phyloP scores from a whole-genome alignment of 2,888 invertebrate genomes.

The Sepiola atlantica region DNA sequence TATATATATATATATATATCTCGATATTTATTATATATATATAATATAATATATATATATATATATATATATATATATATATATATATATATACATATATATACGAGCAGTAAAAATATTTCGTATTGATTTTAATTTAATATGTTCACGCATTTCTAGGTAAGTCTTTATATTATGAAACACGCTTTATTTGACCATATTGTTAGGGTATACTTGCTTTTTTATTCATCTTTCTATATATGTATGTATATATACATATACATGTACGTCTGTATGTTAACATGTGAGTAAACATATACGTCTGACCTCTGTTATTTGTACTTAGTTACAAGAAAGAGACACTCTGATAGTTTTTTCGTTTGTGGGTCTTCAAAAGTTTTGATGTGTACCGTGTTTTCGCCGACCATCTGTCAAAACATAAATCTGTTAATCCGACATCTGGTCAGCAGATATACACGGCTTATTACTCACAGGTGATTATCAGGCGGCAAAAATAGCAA shows the following conservation, averaged over 20 bases:
- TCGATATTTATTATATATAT: no score
- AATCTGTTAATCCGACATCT: constrained; percentile 6
- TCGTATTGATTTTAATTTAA: no score
- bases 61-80: no score
- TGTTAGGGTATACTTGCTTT: no score
- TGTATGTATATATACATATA: no score
- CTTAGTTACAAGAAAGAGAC: background rate
- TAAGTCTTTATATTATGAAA: no score
- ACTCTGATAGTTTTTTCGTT: background rate
- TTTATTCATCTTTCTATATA: background rate
- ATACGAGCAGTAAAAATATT: no score
- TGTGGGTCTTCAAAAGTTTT: background rate
- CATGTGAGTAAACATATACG: background rate
- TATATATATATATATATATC: no score
- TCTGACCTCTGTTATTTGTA: background rate
- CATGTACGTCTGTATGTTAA: no score
- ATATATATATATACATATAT: no score
- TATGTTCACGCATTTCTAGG: no score
- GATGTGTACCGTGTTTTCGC: background rate
- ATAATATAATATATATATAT: background rate
- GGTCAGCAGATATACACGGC: background rate
- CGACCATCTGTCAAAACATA: background rate
- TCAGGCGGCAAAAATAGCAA: background rate
- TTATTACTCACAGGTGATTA: background rate
- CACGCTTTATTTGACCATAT: no score